Conservation (phyloP, 2,888 invertebrate genomes). For the Automeris io region DNA sequence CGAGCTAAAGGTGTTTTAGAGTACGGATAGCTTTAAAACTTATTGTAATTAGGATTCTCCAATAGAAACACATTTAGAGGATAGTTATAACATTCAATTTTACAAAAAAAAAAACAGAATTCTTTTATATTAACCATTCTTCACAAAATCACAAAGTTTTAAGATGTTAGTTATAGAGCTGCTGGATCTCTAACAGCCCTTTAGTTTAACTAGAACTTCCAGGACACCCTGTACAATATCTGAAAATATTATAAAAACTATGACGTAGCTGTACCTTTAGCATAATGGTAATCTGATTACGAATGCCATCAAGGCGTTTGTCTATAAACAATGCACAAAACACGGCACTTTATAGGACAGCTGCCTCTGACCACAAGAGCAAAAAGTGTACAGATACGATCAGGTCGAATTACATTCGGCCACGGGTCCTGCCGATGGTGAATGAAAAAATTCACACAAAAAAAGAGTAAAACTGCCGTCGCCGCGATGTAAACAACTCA, state of each 20-base stretch:
- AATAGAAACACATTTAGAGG: too few species aligned
- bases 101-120: too few species aligned
- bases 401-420: conserved; percentile 72
- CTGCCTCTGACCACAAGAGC: conserved; percentile 70
- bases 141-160: too few species aligned
- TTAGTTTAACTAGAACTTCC: too few species aligned
- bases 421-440: conserved; percentile 42
- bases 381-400: conserved; percentile 71
- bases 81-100: too few species aligned
- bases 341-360: conserved; percentile 56
- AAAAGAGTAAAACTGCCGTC: conserved; percentile 35
- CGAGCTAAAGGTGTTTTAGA: too few species aligned
- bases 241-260: not conserved
- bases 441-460: conserved; percentile 50
- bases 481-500: conserved; percentile 56
- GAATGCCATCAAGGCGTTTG: conserved; percentile 32
- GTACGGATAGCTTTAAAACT: too few species aligned
- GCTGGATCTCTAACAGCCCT: too few species aligned
- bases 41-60: too few species aligned
- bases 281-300: not conserved
- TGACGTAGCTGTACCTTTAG: not conserved
- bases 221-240: too few species aligned
- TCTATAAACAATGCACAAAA: conserved; percentile 58
- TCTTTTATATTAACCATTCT: too few species aligned
- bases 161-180: too few species aligned